A percentile compares a stretch with the other conserved stretches of the same genome.
These are phyloP conservation scores for Heliconius melpomene DNA, from an alignment of 1,140 invertebrate species.

Conservation along the genomic window DNA sequence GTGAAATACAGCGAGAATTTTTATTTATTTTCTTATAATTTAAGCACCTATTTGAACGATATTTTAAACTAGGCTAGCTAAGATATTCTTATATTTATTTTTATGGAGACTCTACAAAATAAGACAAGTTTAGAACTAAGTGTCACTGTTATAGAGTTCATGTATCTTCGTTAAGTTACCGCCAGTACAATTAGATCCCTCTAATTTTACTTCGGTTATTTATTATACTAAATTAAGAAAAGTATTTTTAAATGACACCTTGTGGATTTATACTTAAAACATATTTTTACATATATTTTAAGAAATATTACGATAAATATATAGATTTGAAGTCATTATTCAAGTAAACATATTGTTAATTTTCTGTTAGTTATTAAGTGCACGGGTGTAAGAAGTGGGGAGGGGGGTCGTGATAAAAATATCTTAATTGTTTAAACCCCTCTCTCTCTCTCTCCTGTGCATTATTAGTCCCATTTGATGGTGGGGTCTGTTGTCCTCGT, in stretches of 20 bases:
- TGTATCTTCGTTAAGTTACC: conserved; percentile 39
- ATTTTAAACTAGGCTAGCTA: too few species aligned
- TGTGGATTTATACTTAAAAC: not conserved
- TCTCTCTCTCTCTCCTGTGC: too few species aligned
- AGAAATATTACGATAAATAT: not conserved
- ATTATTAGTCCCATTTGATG: too few species aligned
- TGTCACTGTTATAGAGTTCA: conserved; percentile 38
- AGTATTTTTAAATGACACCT: conserved; percentile 11
- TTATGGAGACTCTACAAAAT: not conserved
- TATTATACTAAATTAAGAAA: conserved; percentile 24
- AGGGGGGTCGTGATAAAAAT: too few species aligned
- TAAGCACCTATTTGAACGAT: too few species aligned
- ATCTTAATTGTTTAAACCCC: too few species aligned
- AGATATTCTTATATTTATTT: not conserved
- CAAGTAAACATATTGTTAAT: too few species aligned
- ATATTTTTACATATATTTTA: not conserved
- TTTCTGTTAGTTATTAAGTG: too few species aligned
- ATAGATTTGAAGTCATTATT: not conserved
- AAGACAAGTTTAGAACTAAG: conserved; percentile 40
- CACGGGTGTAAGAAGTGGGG: too few species aligned
- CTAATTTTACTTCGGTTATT: conserved; percentile 18
- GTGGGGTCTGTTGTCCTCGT: too few species aligned
- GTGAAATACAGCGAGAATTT: too few species aligned
- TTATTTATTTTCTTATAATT: too few species aligned
- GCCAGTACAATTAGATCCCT: conserved; percentile 34